These are phyloP conservation scores for Kryptolebias marmoratus DNA, from an alignment of 2,113 vertebrate genomes.

Conservation along the genomic window DNA sequence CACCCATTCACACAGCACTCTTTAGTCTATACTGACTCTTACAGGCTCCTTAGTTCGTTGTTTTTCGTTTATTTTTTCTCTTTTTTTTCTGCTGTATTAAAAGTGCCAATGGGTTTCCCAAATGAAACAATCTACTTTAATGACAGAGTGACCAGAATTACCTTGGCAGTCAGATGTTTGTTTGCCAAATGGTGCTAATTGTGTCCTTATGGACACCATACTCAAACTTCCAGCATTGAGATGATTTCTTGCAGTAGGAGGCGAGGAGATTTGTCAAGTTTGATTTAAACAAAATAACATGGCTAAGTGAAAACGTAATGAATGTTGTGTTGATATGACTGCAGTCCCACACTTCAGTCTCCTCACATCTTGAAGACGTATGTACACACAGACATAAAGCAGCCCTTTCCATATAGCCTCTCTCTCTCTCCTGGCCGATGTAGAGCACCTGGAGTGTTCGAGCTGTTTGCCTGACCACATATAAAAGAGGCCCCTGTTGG, in stretches of 20 bases:
- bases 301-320: no score
- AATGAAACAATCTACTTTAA: no score
- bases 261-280: neutral
- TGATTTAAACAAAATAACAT: neutral
- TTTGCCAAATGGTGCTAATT: no score
- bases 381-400: conserved; percentile 41
- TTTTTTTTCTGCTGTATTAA: no score
- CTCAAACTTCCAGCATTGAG: no score
- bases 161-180: no score
- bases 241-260: neutral
- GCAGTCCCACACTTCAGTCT: neutral
- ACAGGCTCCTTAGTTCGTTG: neutral
- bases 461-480: conserved; percentile 66
- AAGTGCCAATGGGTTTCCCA: no score
- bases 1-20: neutral
- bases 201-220: no score
- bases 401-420: conserved; percentile 34
- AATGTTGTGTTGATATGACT: no score
- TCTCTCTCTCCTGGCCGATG: conserved; percentile 46
- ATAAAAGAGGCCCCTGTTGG: conserved; percentile 74
- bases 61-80: no score
- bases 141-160: no score
- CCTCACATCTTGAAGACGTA: conserved; percentile 30
- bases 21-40: neutral
- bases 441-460: conserved; percentile 66